Evolutionary conservation across 37 sponge, comb jelly and placozoan genomes (phyloP), one percentile per base, ranked within the genome.

Genomic region (Chondrosia reniformis): DNA sequence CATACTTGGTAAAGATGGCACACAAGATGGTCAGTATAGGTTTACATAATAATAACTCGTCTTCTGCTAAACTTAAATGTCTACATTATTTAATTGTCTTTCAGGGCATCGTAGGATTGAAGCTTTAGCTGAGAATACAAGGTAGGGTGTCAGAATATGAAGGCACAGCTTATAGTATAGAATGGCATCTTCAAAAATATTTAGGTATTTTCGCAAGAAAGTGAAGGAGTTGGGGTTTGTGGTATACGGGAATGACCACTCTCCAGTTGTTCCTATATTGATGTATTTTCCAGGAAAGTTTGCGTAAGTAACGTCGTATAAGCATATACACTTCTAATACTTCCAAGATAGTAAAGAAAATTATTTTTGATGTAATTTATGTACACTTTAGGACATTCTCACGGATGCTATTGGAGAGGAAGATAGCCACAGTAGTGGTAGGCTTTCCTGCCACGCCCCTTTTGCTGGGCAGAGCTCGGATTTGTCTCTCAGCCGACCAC

Each of bases 361-460:
- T n/a, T n/a, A n/a, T n/a, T n/a, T n/a, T n/a, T n/a, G n/a, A n/a
- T n/a, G n/a, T n/a, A n/a, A n/a, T n/a, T n/a, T n/a, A n/a, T n/a
- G n/a, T n/a, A 19, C 25, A 32, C 33, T 12, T 3, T 71, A 86
- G 87, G 0, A 42, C 78, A 0, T 78, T 98, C 45, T 90, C 93
- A 8, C 69, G 91, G 25, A 67, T 77, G 77, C 30, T 87, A 79
- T 78, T 91, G 45, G 80, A 58, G 54, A 85, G 76, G 66, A 89
- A 89, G 62, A 86, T 99, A 24, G 96, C 84, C 33, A 89, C 93
- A 12, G 99, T 99, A 39, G 90, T 89, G 13, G 99, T 95, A 3
- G 99, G 99, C 4, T 99, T 89, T 65, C 99, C 99, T 2, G 99
- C 99, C 44, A 96, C 96, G 8, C 74, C 87, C 9, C 78, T 99